Evolutionary conservation across 2,888 invertebrate species (phyloP), one percentile per base, ranked within the genome.

Genomic region (Axea sp.): DNA sequence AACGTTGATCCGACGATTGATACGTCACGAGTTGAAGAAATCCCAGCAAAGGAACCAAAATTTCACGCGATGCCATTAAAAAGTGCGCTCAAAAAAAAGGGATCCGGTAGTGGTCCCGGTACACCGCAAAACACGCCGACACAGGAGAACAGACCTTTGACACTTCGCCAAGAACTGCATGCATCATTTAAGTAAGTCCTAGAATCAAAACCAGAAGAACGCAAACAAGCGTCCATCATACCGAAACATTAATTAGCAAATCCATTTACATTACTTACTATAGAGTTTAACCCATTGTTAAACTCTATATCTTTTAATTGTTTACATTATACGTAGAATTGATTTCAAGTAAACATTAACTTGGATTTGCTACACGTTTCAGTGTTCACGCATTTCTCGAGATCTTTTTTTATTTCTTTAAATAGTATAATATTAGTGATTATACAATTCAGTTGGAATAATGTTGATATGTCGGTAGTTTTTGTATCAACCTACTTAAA

Each of bases 41-140:
- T 96, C 82, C 96, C 96, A 79, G 96, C 96, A 67, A 96, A 96
- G 89, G 96, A 96, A 90, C 96, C 96, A 31, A 93, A 93, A 84
- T 94, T 95, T 89, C 94, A 95, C 89, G 96, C 96, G 78, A 92
- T 96, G 90, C 96, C 96, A 77, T 91, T 96, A 73, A 97, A 97
- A 88, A 96, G 96, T 49, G 97, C 96, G 77, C 90, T 97, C 79
- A 97, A 97, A 90, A 96, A 95, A 88, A 93, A 94, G 85, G 85
- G 88, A 31, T 57, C 74, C 22, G 91, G 91, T 72, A 91, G 92
- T 79, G 91, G 91, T 1, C 90, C 93, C 53, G 94, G 93, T 26
- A 90, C 91, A 15, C 90, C 90, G 3, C 91, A 91, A 77, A 90
- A 89, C 71, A 95, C 95, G 68, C 93, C 93, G 57, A 93, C 93